A percentile compares a stretch with the other conserved stretches of the same genome.
Evolutionary conservation across 2,888 invertebrate genomes (phyloP).

Genomic region (Drosophila paranaensis): DNA sequence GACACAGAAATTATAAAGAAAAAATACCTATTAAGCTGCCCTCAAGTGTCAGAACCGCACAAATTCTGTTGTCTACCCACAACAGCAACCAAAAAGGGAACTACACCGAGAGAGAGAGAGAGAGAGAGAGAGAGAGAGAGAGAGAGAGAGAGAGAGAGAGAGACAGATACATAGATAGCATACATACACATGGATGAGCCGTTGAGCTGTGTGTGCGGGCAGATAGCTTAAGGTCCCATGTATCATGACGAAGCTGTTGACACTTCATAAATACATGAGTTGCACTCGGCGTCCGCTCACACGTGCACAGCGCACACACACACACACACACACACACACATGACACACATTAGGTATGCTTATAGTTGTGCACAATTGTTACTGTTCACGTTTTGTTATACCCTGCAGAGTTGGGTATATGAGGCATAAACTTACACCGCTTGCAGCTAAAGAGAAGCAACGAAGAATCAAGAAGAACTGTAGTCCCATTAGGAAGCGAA

Average conservation of each 20-base stretch:
- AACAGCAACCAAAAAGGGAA: constrained; percentile 15
- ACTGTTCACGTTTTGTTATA: constrained; percentile 51
- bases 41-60: constrained; percentile 26
- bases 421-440: background rate
- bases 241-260: constrained; percentile 78
- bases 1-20: constrained; percentile 12
- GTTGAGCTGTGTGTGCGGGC: constrained; percentile 28
- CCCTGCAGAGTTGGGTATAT: constrained; percentile 22
- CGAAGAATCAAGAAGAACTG: background rate
- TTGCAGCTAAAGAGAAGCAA: background rate
- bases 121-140: too few species aligned
- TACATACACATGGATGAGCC: constrained; percentile 6
- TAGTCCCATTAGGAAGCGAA: background rate
- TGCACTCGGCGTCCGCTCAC: constrained; percentile 58
- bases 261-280: constrained; percentile 78
- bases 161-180: background rate
- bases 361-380: constrained; percentile 53
- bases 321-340: constrained; percentile 14
- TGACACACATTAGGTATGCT: constrained; percentile 13
- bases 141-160: too few species aligned
- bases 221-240: constrained; percentile 71
- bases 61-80: constrained; percentile 18
- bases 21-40: constrained; percentile 57
- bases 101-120: constrained; percentile 1
- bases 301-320: constrained; percentile 19